Evolutionary conservation across 2,113 vertebrate genomes (phyloP), one percentile per base, ranked within the genome.

Genomic region (Peromyscus leucopus): DNA sequence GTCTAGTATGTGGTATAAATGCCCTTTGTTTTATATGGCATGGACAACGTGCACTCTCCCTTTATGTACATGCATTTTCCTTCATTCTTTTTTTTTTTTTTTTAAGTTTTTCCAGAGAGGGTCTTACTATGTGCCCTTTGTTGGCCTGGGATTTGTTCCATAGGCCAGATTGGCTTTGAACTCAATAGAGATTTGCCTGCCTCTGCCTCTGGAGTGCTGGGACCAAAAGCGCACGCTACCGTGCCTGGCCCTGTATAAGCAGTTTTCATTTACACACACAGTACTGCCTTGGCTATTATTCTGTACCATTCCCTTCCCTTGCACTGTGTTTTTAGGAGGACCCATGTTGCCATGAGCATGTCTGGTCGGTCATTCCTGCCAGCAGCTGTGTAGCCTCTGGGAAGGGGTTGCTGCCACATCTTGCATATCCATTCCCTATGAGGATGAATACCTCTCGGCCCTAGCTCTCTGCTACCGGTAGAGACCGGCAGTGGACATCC

Each of bases 341-440:
- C 10, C 57, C 51, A 31, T 31, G n/a, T 26, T 26, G 36, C 63
- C 13, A 2, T 4, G 95, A 46, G 16, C 36, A 26, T 7, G 3
- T 28, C 65, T 87, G 76, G 79, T 6, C 7, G 76, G 79, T 6
- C 7, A 17, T 48, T 63, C 39, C 69, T 92, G 22, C 10, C 48
- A 19, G 11, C 24, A 6, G 74, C 87, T 22, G 28, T 5, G 7
- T 7, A n/a, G 65, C 21, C 51, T 57, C 71, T 0, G 0, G 16
- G 78, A 4, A 2, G 31, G 28, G 28, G 39, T 24, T n/a, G 33
- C 78, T 22, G 5, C 83, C 83, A 22, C 21, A n/a, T n/a, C 51
- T 39, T 24, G 19, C 65, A 72, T 10, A 3, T 31, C 75, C 1
- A 22, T 15, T 33, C n/a, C 48, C 24, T 59, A 88, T 7, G 57